A percentile compares a stretch with the other conserved stretches of the same genome.
phyloP scores from a whole-genome alignment of 92 coral and sea anemone species.

The Parazoanthus swiftii region DNA sequence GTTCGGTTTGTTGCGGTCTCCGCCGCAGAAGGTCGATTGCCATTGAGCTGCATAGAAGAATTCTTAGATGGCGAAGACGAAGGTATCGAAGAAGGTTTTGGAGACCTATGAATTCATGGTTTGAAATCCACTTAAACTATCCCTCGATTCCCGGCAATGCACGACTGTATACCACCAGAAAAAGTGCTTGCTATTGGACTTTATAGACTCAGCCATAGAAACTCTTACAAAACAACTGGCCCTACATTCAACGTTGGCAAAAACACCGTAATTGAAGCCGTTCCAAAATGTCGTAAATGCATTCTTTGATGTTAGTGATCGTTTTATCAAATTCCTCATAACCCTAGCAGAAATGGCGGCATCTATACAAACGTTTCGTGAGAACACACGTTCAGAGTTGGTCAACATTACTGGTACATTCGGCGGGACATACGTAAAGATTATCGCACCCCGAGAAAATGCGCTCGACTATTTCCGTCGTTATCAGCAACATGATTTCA shows the following conservation, averaged over 20 bases:
- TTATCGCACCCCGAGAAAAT: conserved; percentile 40
- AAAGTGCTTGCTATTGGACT: conserved; percentile 58
- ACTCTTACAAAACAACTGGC: conserved; percentile 49
- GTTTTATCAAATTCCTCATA: conserved; percentile 56
- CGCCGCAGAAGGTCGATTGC: conserved; percentile 56
- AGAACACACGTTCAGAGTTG: conserved; percentile 58
- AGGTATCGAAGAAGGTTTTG: conserved; percentile 53
- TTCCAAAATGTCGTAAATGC: conserved; percentile 57
- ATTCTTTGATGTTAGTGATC: conserved; percentile 52
- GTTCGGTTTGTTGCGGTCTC: conserved; percentile 47
- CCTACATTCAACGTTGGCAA: conserved; percentile 49
- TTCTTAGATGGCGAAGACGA: conserved; percentile 57
- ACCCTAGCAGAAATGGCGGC: conserved; percentile 60
- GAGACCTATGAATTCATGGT: conserved; percentile 50
- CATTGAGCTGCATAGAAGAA: conserved; percentile 53
- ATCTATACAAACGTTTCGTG: conserved; percentile 55
- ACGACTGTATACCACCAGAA: conserved; percentile 49
- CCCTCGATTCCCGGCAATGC: conserved; percentile 57
- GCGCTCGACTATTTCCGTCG: conserved; percentile 56
- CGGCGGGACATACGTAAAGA: conserved; percentile 50
- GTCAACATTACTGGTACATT: conserved; percentile 56
- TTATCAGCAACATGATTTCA: conserved; percentile 49
- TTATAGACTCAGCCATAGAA: conserved; percentile 53
- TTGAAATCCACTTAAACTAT: conserved; percentile 57
- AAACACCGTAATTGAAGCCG: conserved; percentile 53